phyloP scores from a whole-genome alignment of 2,113 vertebrate genomes.

The Cnemophilus loriae region DNA sequence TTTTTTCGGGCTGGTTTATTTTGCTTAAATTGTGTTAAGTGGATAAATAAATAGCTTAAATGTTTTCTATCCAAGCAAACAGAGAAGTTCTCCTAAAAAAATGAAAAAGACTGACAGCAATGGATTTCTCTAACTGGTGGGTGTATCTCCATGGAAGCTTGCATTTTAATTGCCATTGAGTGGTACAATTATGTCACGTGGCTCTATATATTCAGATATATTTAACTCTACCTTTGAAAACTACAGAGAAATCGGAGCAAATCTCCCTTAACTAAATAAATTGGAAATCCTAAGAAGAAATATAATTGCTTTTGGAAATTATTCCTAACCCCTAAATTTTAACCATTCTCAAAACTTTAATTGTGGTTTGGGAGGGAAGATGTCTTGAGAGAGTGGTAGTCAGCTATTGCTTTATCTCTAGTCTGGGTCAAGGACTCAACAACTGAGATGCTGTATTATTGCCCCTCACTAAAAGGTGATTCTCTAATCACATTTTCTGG shows the following conservation, averaged over 20 bases:
- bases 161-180: background rate
- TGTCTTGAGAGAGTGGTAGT: background rate
- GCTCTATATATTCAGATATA: background rate
- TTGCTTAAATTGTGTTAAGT: slow-evolving; percentile 61
- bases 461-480: background rate
- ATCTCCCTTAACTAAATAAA: background rate
- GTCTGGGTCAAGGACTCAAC: background rate
- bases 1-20: slow-evolving; percentile 57
- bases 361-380: background rate
- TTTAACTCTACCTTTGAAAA: background rate
- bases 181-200: slow-evolving; percentile 1
- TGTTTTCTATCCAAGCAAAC: slow-evolving; percentile 22
- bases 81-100: background rate
- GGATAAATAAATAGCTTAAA: slow-evolving; percentile 58
- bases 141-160: background rate
- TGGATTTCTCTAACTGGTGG: background rate
- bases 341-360: background rate
- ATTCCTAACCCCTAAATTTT: background rate
- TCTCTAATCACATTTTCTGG: background rate
- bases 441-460: background rate
- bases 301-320: background rate
- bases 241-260: background rate
- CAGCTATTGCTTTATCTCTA: background rate
- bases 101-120: background rate
- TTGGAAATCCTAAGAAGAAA: background rate